Percentiles rank a stretch among this genome's conserved stretches.
Evolutionary conservation across 2,888 invertebrate genomes (phyloP).

Genomic region (Eilema griseolum): DNA sequence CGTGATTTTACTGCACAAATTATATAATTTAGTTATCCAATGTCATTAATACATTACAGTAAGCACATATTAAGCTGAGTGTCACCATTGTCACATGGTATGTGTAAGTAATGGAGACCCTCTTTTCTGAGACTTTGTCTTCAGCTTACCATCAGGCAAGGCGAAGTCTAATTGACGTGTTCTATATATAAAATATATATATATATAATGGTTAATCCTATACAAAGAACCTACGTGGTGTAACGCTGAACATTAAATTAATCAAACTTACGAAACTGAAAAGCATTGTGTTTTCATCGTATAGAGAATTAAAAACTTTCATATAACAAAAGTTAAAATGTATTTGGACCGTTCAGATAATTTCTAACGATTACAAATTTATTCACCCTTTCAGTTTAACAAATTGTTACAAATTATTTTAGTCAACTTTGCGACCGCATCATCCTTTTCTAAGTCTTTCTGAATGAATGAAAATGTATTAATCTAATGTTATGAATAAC

Average conservation of each 20-base stretch:
- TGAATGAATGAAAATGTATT: too few species aligned
- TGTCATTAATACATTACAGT: neutral
- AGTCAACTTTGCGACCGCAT: neutral
- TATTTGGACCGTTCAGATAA: neutral
- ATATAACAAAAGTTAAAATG: slow-evolving; percentile 23
- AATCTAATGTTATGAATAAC: neutral
- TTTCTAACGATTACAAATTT: slow-evolving; percentile 34
- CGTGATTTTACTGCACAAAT: too few species aligned
- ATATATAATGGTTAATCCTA: too few species aligned
- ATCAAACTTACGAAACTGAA: neutral
- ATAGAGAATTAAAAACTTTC: neutral
- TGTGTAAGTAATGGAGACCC: too few species aligned
- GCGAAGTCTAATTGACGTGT: too few species aligned
- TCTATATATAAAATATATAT: too few species aligned
- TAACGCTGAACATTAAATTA: neutral
- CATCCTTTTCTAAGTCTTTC: neutral
- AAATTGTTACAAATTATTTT: slow-evolving; percentile 45
- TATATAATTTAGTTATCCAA: neutral
- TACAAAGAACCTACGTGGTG: too few species aligned
- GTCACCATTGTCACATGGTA: too few species aligned
- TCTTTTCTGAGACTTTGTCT: too few species aligned
- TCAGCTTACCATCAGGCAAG: too few species aligned
- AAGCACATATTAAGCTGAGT: neutral
- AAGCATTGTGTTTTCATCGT: neutral
- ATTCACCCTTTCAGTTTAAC: slow-evolving; percentile 41